Conservation (phyloP, 1,140 invertebrate genomes). For the Cotesia glomerata region DNA sequence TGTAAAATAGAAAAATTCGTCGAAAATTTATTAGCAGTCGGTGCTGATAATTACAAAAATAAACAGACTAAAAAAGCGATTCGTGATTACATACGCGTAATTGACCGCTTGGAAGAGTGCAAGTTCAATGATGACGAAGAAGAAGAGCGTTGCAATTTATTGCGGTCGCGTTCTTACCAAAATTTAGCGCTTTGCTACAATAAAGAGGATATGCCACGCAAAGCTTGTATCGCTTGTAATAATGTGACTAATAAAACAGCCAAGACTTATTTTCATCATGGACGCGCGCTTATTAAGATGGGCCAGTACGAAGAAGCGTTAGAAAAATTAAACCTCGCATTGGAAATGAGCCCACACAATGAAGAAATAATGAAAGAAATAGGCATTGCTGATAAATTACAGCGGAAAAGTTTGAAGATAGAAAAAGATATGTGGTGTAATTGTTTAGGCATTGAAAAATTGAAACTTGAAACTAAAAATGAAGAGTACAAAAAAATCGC, state of each 20-base stretch:
- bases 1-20: constrained; percentile 31
- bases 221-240: constrained; percentile 67
- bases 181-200: constrained; percentile 77
- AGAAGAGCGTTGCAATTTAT: constrained; percentile 66
- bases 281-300: constrained; percentile 48
- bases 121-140: constrained; percentile 68
- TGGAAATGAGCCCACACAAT: constrained; percentile 37
- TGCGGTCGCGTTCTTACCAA: constrained; percentile 69
- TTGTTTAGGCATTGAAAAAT: constrained; percentile 39
- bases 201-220: constrained; percentile 65
- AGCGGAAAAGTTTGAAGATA: constrained; percentile 35
- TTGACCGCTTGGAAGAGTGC: constrained; percentile 64
- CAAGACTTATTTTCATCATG: constrained; percentile 66
- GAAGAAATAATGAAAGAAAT: constrained; percentile 38
- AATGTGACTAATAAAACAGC: constrained; percentile 60
- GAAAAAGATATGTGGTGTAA: constrained; percentile 48
- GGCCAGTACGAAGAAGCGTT: constrained; percentile 47
- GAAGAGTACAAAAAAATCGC: constrained; percentile 39
- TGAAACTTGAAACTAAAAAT: constrained; percentile 16
- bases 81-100: constrained; percentile 62
- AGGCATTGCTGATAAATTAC: constrained; percentile 36
- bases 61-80: constrained; percentile 22
- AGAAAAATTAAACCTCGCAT: constrained; percentile 40
- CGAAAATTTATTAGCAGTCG: constrained; percentile 61
- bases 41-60: constrained; percentile 54